phyloP scores from a whole-genome alignment of 2,797 vertebrate genomes.

The Percopsis omiscomaycus region DNA sequence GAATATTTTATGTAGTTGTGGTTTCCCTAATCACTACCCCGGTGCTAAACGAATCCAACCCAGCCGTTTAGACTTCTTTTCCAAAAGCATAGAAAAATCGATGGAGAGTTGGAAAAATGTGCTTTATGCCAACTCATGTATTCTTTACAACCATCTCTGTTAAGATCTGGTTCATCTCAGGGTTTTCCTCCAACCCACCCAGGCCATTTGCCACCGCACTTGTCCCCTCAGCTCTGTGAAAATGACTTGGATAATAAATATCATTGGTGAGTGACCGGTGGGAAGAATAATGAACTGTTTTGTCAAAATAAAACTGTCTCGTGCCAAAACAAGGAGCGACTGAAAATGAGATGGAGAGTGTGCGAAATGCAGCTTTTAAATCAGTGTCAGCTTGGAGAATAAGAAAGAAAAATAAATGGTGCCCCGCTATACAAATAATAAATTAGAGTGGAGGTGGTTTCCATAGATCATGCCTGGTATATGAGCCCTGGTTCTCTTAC shows the following conservation, averaged over 20 bases:
- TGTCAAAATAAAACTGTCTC: constrained; percentile 36
- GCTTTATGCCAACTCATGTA: no score
- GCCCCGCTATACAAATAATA: constrained; percentile 31
- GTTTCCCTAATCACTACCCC: not conserved
- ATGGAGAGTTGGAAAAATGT: no score
- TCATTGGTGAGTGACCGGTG: constrained; percentile 36
- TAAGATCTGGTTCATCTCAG: constrained; percentile 3
- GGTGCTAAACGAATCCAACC: no score
- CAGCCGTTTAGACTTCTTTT: no score
- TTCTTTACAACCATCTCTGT: constrained; percentile 1
- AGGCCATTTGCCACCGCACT: not conserved
- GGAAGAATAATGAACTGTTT: constrained; percentile 32
- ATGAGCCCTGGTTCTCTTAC: constrained; percentile 78
- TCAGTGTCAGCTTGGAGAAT: constrained; percentile 41
- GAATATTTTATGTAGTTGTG: not conserved
- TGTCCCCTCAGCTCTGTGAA: constrained; percentile 23
- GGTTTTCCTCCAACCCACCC: not conserved
- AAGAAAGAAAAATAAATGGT: constrained; percentile 37
- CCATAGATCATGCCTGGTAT: constrained; percentile 79
- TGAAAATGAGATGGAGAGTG: constrained; percentile 51
- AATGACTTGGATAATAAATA: constrained; percentile 30
- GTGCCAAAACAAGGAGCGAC: constrained; percentile 41
- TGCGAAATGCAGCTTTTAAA: constrained; percentile 43
- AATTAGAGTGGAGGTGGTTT: constrained; percentile 30
- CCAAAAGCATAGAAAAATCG: no score